These are phyloP conservation scores for Elysia chlorotica DNA, from an alignment of 1,140 invertebrate species.

Conservation along the genomic window DNA sequence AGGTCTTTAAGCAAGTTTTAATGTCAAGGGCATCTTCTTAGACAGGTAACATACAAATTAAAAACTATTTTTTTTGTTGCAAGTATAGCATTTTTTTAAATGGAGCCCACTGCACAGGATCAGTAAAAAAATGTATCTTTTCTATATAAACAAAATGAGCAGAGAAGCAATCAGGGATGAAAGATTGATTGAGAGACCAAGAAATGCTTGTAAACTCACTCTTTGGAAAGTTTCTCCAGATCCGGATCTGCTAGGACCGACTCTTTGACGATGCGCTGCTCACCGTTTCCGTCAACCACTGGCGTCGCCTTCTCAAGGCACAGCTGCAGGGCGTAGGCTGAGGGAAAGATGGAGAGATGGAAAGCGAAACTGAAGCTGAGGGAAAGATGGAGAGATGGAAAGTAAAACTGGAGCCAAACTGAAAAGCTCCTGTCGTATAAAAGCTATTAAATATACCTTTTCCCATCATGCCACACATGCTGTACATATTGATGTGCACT, in stretches of 20 bases:
- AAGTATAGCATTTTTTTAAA: no score
- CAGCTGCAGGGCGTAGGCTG: constrained; percentile 50
- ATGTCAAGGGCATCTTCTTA: no score
- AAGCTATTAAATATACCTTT: no score
- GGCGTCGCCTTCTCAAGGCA: constrained; percentile 44
- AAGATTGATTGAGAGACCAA: not conserved
- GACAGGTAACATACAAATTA: no score
- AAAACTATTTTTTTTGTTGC: no score
- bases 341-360: constrained; percentile 16
- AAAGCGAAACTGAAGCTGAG: not conserved
- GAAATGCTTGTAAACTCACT: constrained; percentile 24
- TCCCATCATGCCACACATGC: no score
- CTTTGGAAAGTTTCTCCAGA: constrained; percentile 24
- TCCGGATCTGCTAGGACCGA: no score
- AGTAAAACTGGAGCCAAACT: not conserved
- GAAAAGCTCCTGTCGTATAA: not conserved
- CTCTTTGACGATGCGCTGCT: constrained; percentile 26
- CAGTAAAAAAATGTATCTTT: no score
- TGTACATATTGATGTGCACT: no score
- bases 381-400: not conserved
- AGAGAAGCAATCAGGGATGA: not conserved
- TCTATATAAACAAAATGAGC: no score
- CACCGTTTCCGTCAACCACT: constrained; percentile 26
- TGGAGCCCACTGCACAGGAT: no score
- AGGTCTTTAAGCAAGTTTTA: no score